phyloP scores from a whole-genome alignment of 2,113 vertebrate species.

The Beaufortia kweichowensis region DNA sequence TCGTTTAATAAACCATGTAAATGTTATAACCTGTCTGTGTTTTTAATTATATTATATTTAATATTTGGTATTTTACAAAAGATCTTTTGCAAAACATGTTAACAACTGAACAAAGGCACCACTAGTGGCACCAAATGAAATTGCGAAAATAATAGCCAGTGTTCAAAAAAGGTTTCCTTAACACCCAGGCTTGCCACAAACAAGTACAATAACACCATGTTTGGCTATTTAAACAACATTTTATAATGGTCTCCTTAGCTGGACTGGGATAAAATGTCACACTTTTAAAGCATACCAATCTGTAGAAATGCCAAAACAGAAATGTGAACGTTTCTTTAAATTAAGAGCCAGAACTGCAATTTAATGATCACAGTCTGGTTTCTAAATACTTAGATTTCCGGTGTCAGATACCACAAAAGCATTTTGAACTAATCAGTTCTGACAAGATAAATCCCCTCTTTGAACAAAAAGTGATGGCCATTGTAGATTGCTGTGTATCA shows the following conservation, averaged over 20 bases:
- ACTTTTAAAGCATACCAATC: too few species aligned
- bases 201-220: too few species aligned
- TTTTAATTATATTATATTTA: not conserved
- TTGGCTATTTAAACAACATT: too few species aligned
- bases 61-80: too few species aligned
- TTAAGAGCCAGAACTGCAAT: not conserved
- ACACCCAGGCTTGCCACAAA: too few species aligned
- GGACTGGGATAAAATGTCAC: too few species aligned
- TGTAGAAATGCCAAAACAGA: not conserved
- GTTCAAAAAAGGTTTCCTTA: too few species aligned
- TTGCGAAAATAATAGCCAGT: too few species aligned
- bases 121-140: too few species aligned
- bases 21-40: not conserved
- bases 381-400: not conserved
- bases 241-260: too few species aligned
- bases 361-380: not conserved
- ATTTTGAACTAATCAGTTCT: slow-evolving; percentile 15
- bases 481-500: not conserved
- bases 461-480: not conserved
- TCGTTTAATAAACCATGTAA: slow-evolving; percentile 49
- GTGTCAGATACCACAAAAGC: not conserved
- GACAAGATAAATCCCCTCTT: slow-evolving; percentile 25
- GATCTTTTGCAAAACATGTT: too few species aligned
- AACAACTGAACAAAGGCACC: not conserved
- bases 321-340: not conserved